Percentiles rank a stretch among this genome's conserved stretches.
Evolutionary conservation across 2,888 invertebrate genomes (phyloP).

Genomic region (Syrphus vitripennis): DNA sequence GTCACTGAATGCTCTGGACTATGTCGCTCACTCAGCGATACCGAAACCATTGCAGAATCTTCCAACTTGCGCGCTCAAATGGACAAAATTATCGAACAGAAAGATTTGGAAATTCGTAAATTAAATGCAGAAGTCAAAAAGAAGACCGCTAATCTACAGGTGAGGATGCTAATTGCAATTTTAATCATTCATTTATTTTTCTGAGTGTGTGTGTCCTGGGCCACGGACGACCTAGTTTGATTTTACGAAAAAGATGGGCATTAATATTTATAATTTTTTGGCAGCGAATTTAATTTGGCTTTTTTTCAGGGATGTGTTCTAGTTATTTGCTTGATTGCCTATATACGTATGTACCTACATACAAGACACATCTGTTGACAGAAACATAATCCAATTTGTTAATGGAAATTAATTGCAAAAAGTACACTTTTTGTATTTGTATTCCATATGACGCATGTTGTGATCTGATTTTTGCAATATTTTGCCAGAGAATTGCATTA

Average conservation of each 20-base stretch:
- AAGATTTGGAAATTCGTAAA: conserved; percentile 83
- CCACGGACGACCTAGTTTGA: background rate
- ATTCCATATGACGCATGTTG: conserved; percentile 26
- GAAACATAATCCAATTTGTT: conserved; percentile 6
- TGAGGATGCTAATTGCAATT: conserved; percentile 47
- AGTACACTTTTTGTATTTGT: background rate
- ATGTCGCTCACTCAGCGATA: conserved; percentile 76
- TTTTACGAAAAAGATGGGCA: background rate
- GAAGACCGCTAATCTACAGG: conserved; percentile 79
- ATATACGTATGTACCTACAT: background rate
- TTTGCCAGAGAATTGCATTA: background rate
- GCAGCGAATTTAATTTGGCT: conserved; percentile 17
- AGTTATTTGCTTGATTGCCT: conserved; percentile 17
- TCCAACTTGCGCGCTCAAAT: conserved; percentile 77
- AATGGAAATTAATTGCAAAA: conserved; percentile 15
- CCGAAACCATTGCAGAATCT: conserved; percentile 72
- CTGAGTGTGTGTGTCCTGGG: background rate
- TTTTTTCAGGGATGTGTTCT: conserved; percentile 32
- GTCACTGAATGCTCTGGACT: conserved; percentile 70
- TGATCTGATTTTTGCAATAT: conserved; percentile 9
- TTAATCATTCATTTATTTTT: conserved; percentile 14
- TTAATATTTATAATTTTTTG: conserved; percentile 27
- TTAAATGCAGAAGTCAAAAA: conserved; percentile 81
- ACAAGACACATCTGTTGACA: conserved; percentile 6
- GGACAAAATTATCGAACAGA: conserved; percentile 80